phyloP scores from a whole-genome alignment of 2,113 vertebrate genomes.

The Coptodon rendalli region DNA sequence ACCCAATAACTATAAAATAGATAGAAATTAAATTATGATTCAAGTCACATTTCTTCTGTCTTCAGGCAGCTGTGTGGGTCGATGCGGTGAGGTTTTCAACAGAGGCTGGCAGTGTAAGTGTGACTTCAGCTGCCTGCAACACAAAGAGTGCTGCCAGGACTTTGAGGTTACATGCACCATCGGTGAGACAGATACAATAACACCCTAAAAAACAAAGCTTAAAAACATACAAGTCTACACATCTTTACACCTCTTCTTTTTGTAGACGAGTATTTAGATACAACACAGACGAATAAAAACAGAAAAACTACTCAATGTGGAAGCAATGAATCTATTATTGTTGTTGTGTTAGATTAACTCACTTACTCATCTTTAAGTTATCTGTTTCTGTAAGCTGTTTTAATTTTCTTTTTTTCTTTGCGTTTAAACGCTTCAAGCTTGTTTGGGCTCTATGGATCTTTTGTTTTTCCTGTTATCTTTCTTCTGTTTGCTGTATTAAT shows the following conservation, averaged over 20 bases:
- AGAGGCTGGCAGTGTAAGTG: conserved; percentile 82
- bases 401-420: neutral
- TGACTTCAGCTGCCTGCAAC: conserved; percentile 80
- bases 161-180: conserved; percentile 77
- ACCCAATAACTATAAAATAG: neutral
- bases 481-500: neutral
- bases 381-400: neutral
- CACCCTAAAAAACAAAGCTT: neutral
- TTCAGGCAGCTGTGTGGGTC: conserved; percentile 80
- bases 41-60: neutral
- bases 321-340: neutral
- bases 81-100: conserved; percentile 84
- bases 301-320: neutral
- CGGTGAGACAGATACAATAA: conserved; percentile 56
- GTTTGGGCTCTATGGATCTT: neutral
- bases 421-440: neutral
- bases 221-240: neutral
- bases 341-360: neutral
- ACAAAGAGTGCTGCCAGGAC: conserved; percentile 87
- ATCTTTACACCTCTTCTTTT: neutral
- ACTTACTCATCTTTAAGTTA: neutral
- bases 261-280: neutral
- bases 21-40: neutral
- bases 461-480: neutral
- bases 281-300: neutral